These are phyloP conservation scores for Atherinomorus stipes DNA, from an alignment of 2,113 vertebrate genomes.

Conservation along the genomic window DNA sequence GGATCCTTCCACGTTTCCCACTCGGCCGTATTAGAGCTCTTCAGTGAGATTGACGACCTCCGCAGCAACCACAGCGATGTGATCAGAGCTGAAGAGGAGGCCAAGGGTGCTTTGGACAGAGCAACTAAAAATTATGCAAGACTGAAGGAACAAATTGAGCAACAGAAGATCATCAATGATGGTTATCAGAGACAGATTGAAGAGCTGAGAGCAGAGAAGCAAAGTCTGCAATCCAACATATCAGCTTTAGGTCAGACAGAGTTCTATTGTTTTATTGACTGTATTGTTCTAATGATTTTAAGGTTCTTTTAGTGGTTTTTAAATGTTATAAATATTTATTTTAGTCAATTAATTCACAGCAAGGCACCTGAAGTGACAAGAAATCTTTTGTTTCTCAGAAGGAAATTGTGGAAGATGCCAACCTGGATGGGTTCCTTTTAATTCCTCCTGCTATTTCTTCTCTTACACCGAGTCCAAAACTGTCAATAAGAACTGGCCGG, in stretches of 20 bases:
- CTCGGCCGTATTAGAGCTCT: conserved; percentile 18
- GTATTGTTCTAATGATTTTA: no score
- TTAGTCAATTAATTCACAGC: neutral
- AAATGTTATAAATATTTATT: no score
- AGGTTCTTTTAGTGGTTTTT: no score
- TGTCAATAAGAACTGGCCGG: conserved; percentile 30
- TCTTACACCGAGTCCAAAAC: conserved; percentile 3
- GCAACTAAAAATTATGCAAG: neutral
- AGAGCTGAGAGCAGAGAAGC: conserved; percentile 42
- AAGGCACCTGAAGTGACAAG: neutral
- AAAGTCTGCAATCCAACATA: conserved; percentile 29
- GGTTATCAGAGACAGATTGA: conserved; percentile 32
- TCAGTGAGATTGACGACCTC: conserved; percentile 45
- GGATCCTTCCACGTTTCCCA: neutral
- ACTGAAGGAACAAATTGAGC: conserved; percentile 33
- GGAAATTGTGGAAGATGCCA: conserved; percentile 52
- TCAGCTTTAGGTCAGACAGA: conserved; percentile 37
- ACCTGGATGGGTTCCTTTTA: conserved; percentile 30
- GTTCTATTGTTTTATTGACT: accelerated
- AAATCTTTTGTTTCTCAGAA: conserved; percentile 35
- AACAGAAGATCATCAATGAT: conserved; percentile 25
- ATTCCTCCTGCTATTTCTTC: conserved; percentile 67
- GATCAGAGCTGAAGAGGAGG: conserved; percentile 17
- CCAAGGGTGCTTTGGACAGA: conserved; percentile 18
- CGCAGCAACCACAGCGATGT: conserved; percentile 46